These are phyloP conservation scores for Drosophila rubida DNA, from an alignment of 2,888 invertebrate genomes.

Conservation along the genomic window DNA sequence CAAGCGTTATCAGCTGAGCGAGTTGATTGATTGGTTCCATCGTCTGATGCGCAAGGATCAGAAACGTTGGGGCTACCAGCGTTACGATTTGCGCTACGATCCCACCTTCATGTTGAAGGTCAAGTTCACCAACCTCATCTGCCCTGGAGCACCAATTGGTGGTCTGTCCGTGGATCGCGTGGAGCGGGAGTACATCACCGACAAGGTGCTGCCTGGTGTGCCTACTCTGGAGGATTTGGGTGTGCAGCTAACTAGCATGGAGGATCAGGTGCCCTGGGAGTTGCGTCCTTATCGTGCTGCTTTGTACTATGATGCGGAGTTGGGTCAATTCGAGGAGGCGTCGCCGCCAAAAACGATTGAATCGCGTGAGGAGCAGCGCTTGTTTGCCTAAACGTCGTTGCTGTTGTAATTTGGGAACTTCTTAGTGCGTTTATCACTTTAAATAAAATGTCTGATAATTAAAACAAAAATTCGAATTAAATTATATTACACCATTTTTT, in stretches of 20 bases:
- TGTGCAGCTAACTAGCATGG: conserved; percentile 90
- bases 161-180: conserved; percentile 91
- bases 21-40: conserved; percentile 94
- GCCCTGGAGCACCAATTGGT: conserved; percentile 89
- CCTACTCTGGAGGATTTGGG: conserved; percentile 96
- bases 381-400: conserved; percentile 73
- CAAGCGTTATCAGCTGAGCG: conserved; percentile 91
- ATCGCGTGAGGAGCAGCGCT: conserved; percentile 73
- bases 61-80: conserved; percentile 88
- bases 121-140: conserved; percentile 86
- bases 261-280: conserved; percentile 93
- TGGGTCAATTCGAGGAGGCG: conserved; percentile 91
- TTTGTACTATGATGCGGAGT: conserved; percentile 90
- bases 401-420: conserved; percentile 33
- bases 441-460: conserved; percentile 55
- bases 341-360: conserved; percentile 85
- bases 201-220: conserved; percentile 87
- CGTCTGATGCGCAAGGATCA: conserved; percentile 89
- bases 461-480: conserved; percentile 19
- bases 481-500: background rate
- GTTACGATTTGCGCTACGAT: conserved; percentile 90
- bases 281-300: conserved; percentile 89
- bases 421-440: conserved; percentile 52
- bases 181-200: conserved; percentile 93
- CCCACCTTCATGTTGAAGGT: conserved; percentile 89